Evolutionary conservation across 53 echinoderm and acorn worm species (phyloP).

Genomic region (Patiria pectinifera): DNA sequence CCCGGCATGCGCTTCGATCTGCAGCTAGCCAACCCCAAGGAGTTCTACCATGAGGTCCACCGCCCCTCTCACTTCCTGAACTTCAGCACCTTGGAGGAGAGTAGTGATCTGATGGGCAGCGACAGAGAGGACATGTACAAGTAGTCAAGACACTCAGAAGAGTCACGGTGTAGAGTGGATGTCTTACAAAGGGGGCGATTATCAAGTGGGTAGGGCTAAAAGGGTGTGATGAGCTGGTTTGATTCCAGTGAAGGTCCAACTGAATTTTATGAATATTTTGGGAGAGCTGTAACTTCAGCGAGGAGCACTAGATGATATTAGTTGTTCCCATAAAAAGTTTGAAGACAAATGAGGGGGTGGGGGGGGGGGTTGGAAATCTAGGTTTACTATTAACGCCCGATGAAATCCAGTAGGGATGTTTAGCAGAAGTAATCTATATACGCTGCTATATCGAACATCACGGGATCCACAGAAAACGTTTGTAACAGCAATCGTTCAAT

Average conservation of each 20-base stretch:
- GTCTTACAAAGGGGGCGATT: not conserved
- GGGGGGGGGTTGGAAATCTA: no score
- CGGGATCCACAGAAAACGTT: no score
- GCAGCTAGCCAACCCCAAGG: constrained; percentile 96
- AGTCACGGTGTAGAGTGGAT: not conserved
- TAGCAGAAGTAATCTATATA: no score
- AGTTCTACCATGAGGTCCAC: constrained; percentile 99
- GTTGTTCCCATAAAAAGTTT: no score
- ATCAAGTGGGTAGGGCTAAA: not conserved
- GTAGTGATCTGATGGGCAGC: constrained; percentile 77
- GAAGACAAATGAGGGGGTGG: no score
- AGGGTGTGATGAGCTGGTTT: no score
- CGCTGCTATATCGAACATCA: no score
- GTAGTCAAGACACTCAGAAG: not conserved
- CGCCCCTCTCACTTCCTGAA: constrained; percentile 97
- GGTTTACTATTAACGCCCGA: no score
- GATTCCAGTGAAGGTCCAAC: not conserved
- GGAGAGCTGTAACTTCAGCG: no score
- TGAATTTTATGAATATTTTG: not conserved
- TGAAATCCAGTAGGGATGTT: no score
- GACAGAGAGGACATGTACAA: constrained; percentile 95
- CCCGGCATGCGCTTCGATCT: constrained; percentile 93
- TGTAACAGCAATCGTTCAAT: no score
- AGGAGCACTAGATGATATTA: no score
- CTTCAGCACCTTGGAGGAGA: constrained; percentile 92